These are phyloP conservation scores for Steatornis caripensis DNA, from an alignment of 2,113 vertebrate genomes.

Conservation along the genomic window DNA sequence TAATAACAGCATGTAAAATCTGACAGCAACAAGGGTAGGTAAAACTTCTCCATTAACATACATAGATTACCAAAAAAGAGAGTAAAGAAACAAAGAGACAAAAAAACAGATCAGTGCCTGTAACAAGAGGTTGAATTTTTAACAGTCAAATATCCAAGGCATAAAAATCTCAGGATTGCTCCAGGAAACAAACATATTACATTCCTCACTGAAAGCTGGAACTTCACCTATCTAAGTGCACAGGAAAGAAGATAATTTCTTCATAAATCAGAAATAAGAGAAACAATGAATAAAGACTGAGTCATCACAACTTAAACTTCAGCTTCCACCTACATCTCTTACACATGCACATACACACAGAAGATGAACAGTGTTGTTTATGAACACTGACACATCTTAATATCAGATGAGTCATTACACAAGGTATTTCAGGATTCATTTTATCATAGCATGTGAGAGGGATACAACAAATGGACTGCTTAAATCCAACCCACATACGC, in stretches of 20 bases:
- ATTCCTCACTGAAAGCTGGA: not conserved
- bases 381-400: conserved; percentile 37
- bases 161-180: not conserved
- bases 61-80: not conserved
- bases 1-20: not conserved
- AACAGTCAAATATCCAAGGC: not conserved
- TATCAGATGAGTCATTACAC: conserved; percentile 49
- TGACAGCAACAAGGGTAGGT: not conserved
- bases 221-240: not conserved
- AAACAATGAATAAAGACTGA: conserved; percentile 48
- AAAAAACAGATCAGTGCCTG: not conserved
- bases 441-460: not conserved
- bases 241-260: not conserved
- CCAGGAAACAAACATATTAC: not conserved
- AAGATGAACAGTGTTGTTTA: conserved; percentile 52
- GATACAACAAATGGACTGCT: not conserved
- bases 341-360: conserved; percentile 25
- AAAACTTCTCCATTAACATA: not conserved
- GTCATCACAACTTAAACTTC: conserved; percentile 40
- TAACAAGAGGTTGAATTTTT: not conserved
- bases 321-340: conserved; percentile 51
- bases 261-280: not conserved
- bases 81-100: not conserved
- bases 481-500: not conserved
- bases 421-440: conserved; percentile 38